phyloP scores from a whole-genome alignment of 2,113 vertebrate species.

The Zapus hudsonius region DNA sequence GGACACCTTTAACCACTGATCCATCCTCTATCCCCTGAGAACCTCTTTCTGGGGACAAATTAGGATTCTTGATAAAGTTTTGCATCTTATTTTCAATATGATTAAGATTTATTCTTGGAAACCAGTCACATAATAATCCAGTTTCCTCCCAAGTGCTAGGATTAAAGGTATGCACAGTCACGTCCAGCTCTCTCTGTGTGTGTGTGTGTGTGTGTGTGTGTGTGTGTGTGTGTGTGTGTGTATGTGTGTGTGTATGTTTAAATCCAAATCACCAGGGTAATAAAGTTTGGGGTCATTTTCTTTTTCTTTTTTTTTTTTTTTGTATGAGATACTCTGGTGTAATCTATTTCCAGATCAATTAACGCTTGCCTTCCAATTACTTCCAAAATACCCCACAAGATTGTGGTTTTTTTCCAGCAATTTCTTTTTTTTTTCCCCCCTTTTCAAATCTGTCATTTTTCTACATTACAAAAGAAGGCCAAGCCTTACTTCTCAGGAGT shows the following conservation, averaged over 20 bases:
- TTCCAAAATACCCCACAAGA: background rate
- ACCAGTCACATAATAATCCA: background rate
- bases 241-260: too few species aligned
- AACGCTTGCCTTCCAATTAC: background rate
- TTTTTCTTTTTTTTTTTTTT: too few species aligned
- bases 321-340: background rate
- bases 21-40: too few species aligned
- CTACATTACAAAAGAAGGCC: background rate
- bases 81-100: background rate
- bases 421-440: background rate
- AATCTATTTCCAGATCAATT: background rate
- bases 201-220: too few species aligned
- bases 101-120: constrained; percentile 46
- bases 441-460: background rate
- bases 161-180: too few species aligned
- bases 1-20: too few species aligned
- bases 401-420: background rate
- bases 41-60: background rate
- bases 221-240: too few species aligned
- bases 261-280: background rate
- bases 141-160: background rate
- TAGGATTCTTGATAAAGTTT: background rate
- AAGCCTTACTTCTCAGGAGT: background rate
- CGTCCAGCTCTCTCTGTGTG: too few species aligned
- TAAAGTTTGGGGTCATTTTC: background rate